phyloP scores from a whole-genome alignment of 2,113 vertebrate genomes.

The Corydoras maculifer region DNA sequence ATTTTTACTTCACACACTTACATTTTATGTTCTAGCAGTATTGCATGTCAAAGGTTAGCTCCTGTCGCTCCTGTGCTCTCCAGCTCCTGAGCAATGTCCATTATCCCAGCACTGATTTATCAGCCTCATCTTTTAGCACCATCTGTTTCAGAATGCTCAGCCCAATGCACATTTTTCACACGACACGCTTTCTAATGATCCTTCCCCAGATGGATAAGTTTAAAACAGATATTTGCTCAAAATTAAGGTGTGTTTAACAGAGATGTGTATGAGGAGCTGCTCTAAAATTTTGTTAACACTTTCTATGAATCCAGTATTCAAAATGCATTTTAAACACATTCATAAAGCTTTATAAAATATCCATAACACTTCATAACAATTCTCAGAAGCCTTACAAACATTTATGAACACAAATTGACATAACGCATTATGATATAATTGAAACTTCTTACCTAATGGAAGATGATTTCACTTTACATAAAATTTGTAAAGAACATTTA shows the following conservation, averaged over 20 bases:
- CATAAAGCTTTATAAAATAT: too few relatives aligned
- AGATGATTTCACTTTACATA: too few relatives aligned
- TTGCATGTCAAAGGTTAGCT: conserved; percentile 20
- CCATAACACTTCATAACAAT: too few relatives aligned
- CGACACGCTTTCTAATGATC: conserved; percentile 3
- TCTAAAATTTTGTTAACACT: not conserved
- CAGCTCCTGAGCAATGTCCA: conserved; percentile 3
- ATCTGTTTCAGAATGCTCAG: conserved; percentile 23
- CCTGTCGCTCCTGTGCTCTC: not conserved
- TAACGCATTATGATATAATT: too few relatives aligned
- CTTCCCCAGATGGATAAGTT: not conserved
- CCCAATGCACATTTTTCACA: not conserved
- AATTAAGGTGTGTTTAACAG: conserved; percentile 14
- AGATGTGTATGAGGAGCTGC: not conserved
- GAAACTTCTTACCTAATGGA: too few relatives aligned
- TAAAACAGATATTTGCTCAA: conserved; percentile 2
- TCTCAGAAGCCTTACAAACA: too few relatives aligned
- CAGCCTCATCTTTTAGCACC: conserved; percentile 6
- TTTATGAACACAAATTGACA: too few relatives aligned
- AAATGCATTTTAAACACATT: too few relatives aligned
- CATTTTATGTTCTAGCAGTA: not conserved
- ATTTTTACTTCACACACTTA: too few relatives aligned
- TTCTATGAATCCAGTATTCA: too few relatives aligned
- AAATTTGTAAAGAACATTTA: too few relatives aligned
- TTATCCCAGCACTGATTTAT: conserved; percentile 21